phyloP scores from a whole-genome alignment of 1,140 invertebrate species.

The Zaprionus taronus region DNA sequence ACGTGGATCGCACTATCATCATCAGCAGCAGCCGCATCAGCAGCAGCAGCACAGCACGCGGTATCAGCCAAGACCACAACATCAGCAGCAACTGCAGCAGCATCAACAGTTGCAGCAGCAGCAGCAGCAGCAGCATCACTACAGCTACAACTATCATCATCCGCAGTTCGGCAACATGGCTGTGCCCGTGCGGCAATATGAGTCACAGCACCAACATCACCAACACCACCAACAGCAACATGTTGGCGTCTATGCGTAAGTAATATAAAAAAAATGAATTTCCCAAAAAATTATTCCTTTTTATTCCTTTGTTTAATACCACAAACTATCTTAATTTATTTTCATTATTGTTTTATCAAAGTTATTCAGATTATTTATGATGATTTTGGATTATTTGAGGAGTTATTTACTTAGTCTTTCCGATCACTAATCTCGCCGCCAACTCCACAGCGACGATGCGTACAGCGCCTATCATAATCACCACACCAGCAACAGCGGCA shows the following conservation, averaged over 20 bases:
- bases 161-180: constrained; percentile 77
- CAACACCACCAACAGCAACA: constrained; percentile 60
- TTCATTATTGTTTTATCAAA: constrained; percentile 2
- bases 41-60: constrained; percentile 54
- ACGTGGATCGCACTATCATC: constrained; percentile 62
- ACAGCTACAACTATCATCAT: constrained; percentile 75
- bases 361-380: constrained; percentile 13
- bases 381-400: constrained; percentile 9
- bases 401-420: background rate
- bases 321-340: background rate
- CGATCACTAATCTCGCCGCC: constrained; percentile 14
- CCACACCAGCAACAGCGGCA: constrained; percentile 47
- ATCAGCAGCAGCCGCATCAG: constrained; percentile 41
- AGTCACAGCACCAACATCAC: constrained; percentile 47
- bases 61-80: constrained; percentile 49
- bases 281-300: background rate
- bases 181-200: constrained; percentile 63
- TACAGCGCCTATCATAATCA: constrained; percentile 69
- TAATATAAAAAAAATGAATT: background rate
- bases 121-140: constrained; percentile 59
- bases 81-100: constrained; percentile 38
- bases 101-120: constrained; percentile 38
- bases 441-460: constrained; percentile 57
- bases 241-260: constrained; percentile 54
- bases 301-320: background rate